Conservation (phyloP, 1,140 invertebrate genomes). For the Drosophila insularis region DNA sequence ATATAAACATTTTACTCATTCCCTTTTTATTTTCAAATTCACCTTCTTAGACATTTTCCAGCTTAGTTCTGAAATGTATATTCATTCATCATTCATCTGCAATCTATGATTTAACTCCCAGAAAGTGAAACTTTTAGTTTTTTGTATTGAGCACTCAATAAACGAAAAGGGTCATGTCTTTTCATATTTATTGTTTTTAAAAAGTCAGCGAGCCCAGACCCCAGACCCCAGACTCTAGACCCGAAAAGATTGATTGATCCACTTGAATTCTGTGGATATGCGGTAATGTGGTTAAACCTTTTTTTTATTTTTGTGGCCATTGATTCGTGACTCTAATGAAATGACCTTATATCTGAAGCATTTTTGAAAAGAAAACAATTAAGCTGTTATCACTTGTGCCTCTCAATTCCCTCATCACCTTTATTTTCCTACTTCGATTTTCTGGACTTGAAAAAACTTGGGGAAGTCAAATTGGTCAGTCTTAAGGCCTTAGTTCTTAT, state of each 20-base stretch:
- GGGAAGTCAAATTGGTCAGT: too few species aligned
- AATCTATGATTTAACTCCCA: background rate
- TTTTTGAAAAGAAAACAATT: slow-evolving; percentile 43
- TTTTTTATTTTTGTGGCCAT: background rate
- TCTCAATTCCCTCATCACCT: background rate
- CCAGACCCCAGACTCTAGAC: background rate
- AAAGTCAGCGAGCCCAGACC: background rate
- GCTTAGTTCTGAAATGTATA: background rate
- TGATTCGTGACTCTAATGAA: slow-evolving; percentile 12
- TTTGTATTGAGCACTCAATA: background rate
- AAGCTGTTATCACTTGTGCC: slow-evolving; percentile 28
- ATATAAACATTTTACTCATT: too few species aligned
- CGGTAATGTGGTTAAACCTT: slow-evolving; percentile 47
- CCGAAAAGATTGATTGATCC: slow-evolving; percentile 1
- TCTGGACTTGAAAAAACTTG: slow-evolving; percentile 7
- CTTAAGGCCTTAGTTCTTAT: too few species aligned
- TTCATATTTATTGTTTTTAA: background rate
- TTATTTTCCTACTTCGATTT: slow-evolving; percentile 13
- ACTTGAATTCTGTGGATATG: slow-evolving; percentile 22
- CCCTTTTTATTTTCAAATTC: too few species aligned
- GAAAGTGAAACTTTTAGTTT: background rate
- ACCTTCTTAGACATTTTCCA: too few species aligned
- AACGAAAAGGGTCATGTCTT: background rate
- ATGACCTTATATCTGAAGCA: slow-evolving; percentile 31
- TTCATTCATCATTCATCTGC: background rate